A percentile compares a stretch with the other conserved stretches of the same genome.
phyloP scores from a whole-genome alignment of 2,888 invertebrate species.

The Leptopilina drosophilae region DNA sequence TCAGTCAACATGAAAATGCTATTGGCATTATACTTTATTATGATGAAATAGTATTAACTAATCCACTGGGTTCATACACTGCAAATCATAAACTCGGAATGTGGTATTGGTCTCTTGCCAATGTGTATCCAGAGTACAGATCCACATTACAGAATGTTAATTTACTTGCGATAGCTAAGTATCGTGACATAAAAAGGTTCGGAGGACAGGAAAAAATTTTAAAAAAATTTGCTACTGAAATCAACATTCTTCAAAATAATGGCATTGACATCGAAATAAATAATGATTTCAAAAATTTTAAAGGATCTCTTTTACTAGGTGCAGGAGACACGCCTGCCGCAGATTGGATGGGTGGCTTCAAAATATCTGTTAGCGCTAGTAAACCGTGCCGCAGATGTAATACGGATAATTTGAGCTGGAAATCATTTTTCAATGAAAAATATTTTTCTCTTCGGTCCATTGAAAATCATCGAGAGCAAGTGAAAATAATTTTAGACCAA shows the following conservation, averaged over 20 bases:
- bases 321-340: conserved; percentile 56
- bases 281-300: conserved; percentile 46
- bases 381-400: conserved; percentile 53
- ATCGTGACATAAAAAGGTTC: neutral
- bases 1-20: neutral
- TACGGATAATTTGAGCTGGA: conserved; percentile 7
- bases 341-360: conserved; percentile 57
- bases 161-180: neutral
- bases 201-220: neutral
- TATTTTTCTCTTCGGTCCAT: neutral
- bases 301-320: conserved; percentile 54
- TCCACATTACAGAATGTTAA: neutral
- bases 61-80: neutral
- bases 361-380: conserved; percentile 56
- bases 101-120: conserved; percentile 6
- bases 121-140: neutral
- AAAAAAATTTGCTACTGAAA: neutral
- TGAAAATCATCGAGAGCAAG: neutral
- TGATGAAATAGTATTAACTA: conserved; percentile 1
- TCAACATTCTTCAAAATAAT: conserved; percentile 45
- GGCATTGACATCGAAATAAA: conserved; percentile 49
- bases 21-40: neutral
- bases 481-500: neutral
- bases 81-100: neutral
- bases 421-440: too few relatives aligned